Base-by-base conservation (phyloP, 2,888 invertebrate species). In the Gortyna flavago region DNA sequence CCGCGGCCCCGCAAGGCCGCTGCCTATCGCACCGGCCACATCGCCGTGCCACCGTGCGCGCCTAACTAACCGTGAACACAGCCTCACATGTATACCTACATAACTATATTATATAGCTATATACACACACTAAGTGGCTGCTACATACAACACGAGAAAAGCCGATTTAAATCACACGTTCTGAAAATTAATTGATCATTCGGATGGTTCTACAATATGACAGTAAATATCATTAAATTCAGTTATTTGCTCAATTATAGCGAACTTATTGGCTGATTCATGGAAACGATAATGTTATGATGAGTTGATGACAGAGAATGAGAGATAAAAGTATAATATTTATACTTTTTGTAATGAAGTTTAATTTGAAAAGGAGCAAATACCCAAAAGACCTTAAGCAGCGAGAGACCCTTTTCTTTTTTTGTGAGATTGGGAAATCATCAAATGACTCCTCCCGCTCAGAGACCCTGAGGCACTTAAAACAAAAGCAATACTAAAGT, bases 21-120 rank as follows among this genome's bases (percentile, higher is more conserved):
- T 86, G 89, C 89, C 93, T 93, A 93, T 93, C 93, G 91, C 92
- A 85, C 88, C 81, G 80, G 86, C 89, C 89, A 89, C 90, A 90
- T 89, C 88, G 89, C 80, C 80, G 74, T 57, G 62, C 83, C 84
- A 79, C 82, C 83, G 79, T 79, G 83, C 83, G 79, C 73, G 79
- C 76, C 85, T 87, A 88, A 90, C 90, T 86, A 90, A 89, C 90
- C 89, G 84, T 90, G 90, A 90, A 90, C 85, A 87, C 85, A 86
- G 82, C 87, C 86, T 88, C 80, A 81, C 77, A 81, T 83, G 68
- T 51, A 80, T 77, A 81, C 9, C n/a, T 54, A 54, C 65, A 74
- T 77, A 79, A 81, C 84, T 72, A 77, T 67, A 76, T 73, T n/a
- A 44, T 35, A 54, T 32, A 44, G 21, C 35, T 65, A 66, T 71